Evolutionary conservation across 2,888 invertebrate species (phyloP), one percentile per base, ranked within the genome.

Genomic region (Synanthedon formicaeformis): DNA sequence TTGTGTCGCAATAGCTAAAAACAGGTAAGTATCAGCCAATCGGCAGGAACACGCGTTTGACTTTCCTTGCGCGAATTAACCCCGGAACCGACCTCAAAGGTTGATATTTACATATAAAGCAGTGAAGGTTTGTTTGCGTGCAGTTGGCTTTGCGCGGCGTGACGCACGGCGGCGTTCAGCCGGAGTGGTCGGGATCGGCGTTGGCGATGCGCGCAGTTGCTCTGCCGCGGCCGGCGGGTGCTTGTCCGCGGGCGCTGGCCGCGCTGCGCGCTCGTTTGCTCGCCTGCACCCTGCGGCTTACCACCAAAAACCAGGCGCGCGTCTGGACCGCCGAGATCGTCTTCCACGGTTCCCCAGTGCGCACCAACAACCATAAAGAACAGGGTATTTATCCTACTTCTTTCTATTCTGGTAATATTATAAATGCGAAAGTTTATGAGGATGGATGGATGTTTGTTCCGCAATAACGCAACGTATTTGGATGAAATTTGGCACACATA

Each of bases 311-410:
- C 75, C 90, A 92, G 73, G 90, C 92, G 16, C 90, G 93, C 53
- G 91, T 92, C 51, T 98, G 97, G 97, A 93, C 96, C 63, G 93
- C 95, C 0, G 97, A 98, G 79, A 94, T 97, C 67, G 93, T 95
- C 0, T 95, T 95, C 82, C 93, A 92, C 67, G 92, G 94, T 49
- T 94, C 94, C 51, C 95, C 95, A 0, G 81, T 95, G 41, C 89
- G 91, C 52, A 95, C 94, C 62, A 91, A 91, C 6, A 94, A 94
- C 69, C 92, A 94, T 1, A 93, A 95, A 68, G 96, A 96, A 71
- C 95, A 95, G 88, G 93, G 93, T 90, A 66, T 2, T 34, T 8
- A 34, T 10, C 34, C 34, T 34, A 23, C 23, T 23, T 23, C 4
- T 23, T 5, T 23, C 23, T 23, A 23, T 23, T 5, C 23, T 23